Base-by-base conservation (phyloP, 2,888 invertebrate species). In the Patella depressa region DNA sequence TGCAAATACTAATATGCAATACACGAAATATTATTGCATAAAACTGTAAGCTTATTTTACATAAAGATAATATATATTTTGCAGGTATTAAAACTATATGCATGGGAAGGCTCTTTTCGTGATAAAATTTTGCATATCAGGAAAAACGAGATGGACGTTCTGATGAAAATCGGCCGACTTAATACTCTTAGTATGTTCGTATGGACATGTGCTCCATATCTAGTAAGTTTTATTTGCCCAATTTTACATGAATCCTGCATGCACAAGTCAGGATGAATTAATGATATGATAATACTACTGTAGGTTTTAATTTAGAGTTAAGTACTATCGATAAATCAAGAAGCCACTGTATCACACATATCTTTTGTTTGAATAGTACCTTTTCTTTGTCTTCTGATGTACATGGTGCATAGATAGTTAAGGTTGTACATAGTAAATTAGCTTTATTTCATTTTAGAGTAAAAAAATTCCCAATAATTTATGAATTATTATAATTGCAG, bases 191-290 rank as follows among this genome's bases (percentile, higher is more conserved):
- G 96, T 45, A 96, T 96, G 73, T 97, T 97, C 90, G 94, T 97
- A 85, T 98, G 97, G 96, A 96, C 96, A 1, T 97, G 96, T 90
- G 96, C 97, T 0, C 98, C 98, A 3, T 98, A 97, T 93, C 93
- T 98, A 95, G 97, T 97, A 77, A 77, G 81, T 80, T n/a, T 19
- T 57, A 4, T 0, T n/a, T 17, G 57, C 57, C 7, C n/a, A 7
- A 57, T 57, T 5, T 0, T 57, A 57, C 4, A 34, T 34, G 34
- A 4, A 34, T 45, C 45, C 5, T 45, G 5, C 5, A 45, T 1
- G 45, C 1, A 45, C 45, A 45, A 45, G 7, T 45, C 7, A 1
- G 5, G 45, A 45, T 45, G 45, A 45, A 45, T 9, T 9, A 0
- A 45, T 45, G 45, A 45, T 45, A 45, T 45, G 45, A 45, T 45